A percentile compares a stretch with the other conserved stretches of the same genome.
Conservation (phyloP, 1,140 invertebrate genomes). For the Telenomus remus region DNA sequence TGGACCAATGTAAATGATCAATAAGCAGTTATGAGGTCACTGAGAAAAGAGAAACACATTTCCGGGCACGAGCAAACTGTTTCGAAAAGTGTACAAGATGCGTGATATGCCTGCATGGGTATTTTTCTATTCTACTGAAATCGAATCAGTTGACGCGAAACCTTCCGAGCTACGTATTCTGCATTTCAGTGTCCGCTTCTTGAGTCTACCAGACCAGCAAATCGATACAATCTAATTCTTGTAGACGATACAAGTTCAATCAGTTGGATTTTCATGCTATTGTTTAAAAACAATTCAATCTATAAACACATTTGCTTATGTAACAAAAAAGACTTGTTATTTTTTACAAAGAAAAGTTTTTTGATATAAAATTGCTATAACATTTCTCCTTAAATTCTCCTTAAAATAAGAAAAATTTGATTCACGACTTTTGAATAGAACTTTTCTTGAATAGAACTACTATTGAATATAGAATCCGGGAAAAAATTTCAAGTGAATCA, state of each 20-base stretch:
- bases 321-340: no score
- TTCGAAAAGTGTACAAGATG: constrained; percentile 41
- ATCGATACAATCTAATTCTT: constrained; percentile 47
- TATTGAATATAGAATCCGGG: no score
- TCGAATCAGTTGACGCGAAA: constrained; percentile 45
- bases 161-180: constrained; percentile 35
- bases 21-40: constrained; percentile 35
- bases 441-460: no score
- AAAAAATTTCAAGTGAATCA: no score
- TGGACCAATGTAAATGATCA: constrained; percentile 26
- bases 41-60: constrained; percentile 18
- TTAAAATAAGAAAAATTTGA: no score
- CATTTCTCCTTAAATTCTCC: no score
- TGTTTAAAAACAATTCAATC: not conserved
- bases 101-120: constrained; percentile 35
- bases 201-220: constrained; percentile 40
- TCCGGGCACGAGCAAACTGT: constrained; percentile 11
- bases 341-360: no score
- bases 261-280: not conserved
- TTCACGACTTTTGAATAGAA: no score
- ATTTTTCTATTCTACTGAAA: constrained; percentile 49
- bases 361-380: no score
- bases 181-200: constrained; percentile 38
- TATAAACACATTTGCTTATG: not conserved
- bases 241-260: constrained; percentile 22